Conservation (phyloP, 2,888 invertebrate species). For the Zele albiditarsus region DNA sequence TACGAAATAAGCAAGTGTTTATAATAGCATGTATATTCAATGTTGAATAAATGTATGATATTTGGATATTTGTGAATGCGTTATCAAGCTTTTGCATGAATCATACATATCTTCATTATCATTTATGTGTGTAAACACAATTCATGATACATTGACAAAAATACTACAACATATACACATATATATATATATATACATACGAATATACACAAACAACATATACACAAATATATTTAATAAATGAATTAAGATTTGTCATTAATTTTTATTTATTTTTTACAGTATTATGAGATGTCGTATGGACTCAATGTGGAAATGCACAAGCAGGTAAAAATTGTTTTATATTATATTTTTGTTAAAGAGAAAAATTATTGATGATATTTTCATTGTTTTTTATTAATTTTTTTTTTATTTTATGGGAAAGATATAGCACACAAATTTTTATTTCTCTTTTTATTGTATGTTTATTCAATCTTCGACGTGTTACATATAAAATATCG, state of each 20-base stretch:
- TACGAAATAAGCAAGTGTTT: neutral
- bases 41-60: neutral
- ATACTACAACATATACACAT: constrained; percentile 20
- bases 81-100: constrained; percentile 2
- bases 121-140: neutral
- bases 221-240: constrained; percentile 31
- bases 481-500: too few relatives aligned
- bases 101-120: constrained; percentile 1
- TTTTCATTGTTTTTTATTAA: too few relatives aligned
- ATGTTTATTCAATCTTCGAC: too few relatives aligned
- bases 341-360: neutral
- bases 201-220: constrained; percentile 32
- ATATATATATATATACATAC: constrained; percentile 30
- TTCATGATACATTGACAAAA: constrained; percentile 11
- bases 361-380: neutral
- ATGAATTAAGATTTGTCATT: constrained; percentile 17
- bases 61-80: neutral
- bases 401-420: too few relatives aligned
- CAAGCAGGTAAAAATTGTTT: constrained; percentile 84
- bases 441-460: too few relatives aligned
- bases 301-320: constrained; percentile 98
- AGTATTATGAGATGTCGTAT: constrained; percentile 99
- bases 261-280: constrained; percentile 74
- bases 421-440: too few relatives aligned
- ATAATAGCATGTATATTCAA: neutral